Base-by-base conservation (phyloP, 2,888 invertebrate species). In the Mactromeris polynyma region DNA sequence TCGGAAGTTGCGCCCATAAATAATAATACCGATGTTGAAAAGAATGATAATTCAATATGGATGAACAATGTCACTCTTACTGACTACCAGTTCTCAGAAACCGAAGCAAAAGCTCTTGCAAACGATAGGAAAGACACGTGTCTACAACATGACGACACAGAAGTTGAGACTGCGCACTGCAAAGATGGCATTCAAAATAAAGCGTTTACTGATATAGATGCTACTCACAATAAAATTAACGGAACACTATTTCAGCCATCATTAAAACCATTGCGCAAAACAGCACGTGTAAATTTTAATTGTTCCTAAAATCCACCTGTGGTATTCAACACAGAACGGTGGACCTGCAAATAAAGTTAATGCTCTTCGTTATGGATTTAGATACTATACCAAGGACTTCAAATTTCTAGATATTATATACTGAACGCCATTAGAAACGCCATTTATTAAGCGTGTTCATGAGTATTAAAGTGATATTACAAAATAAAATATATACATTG, bases 251-350 rank as follows among this genome's bases (percentile, higher is more conserved):
- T 26, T 17, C 26, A 1, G 17, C 73, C 4, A 19, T 11, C 31
- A 73, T 73, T 73, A 17, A 73, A 73, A 73, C 73, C 73, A 33
- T 36, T 73, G 36, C 73, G 26, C 0, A 73, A 73, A 73, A 36
- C 14, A 33, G 3, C 36, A 14, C 33, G 33, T 33, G 73, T 73
- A 6, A 73, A 33, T 2, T 73, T 73, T 73, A 73, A 73, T 33
- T 33, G 26, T 11, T 26, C 58, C 0, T 4, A 26, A 11, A 0
- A 26, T 26, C 2, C 58, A 9, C 4, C 7, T 26, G 58, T 64
- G 58, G 58, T 64, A 64, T 26, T 26, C 21, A 3, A n/a, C 6
- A n/a, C 58, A n/a, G 26, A 58, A 58, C 21, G n/a, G 58, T n/a
- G 26, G 26, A 64, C 11, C n/a, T 7, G n/a, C 58, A 64, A 64